A percentile compares a stretch with the other conserved stretches of the same genome.
phyloP scores from a whole-genome alignment of 2,797 vertebrate species.

The Typhlichthys eigenmanni region DNA sequence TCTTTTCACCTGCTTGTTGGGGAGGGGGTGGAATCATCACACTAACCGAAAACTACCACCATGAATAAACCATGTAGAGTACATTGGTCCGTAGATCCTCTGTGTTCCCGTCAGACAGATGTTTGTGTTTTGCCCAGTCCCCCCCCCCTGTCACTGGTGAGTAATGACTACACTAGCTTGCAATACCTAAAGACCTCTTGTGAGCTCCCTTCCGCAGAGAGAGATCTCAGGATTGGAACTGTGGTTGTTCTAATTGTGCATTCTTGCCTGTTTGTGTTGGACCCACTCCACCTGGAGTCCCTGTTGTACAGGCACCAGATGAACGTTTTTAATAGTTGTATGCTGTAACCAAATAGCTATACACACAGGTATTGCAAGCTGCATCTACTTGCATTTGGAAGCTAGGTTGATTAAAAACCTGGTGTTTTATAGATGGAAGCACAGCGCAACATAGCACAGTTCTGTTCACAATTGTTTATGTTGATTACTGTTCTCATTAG shows the following conservation, averaged over 20 bases:
- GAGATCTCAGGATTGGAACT: not conserved
- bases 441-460: not conserved
- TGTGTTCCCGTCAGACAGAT: too few relatives aligned
- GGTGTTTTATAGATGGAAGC: slow-evolving; percentile 6
- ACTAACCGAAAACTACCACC: too few relatives aligned
- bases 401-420: not conserved
- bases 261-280: slow-evolving; percentile 5
- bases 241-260: slow-evolving; percentile 6
- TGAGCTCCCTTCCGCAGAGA: not conserved
- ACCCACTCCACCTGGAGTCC: slow-evolving; percentile 10
- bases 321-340: slow-evolving; percentile 4
- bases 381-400: slow-evolving; percentile 6
- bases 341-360: slow-evolving; percentile 3
- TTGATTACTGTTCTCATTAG: not conserved
- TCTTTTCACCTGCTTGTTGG: slow-evolving; percentile 14
- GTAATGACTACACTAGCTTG: slow-evolving; percentile 35
- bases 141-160: slow-evolving; percentile 38
- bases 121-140: not conserved
- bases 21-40: not conserved
- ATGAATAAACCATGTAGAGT: too few relatives aligned
- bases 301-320: slow-evolving; percentile 29
- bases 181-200: slow-evolving; percentile 24
- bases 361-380: too few relatives aligned
- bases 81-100: too few relatives aligned
- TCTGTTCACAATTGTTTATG: not conserved